Conservation (phyloP, 2,113 vertebrate species). For the Mus pahari region DNA sequence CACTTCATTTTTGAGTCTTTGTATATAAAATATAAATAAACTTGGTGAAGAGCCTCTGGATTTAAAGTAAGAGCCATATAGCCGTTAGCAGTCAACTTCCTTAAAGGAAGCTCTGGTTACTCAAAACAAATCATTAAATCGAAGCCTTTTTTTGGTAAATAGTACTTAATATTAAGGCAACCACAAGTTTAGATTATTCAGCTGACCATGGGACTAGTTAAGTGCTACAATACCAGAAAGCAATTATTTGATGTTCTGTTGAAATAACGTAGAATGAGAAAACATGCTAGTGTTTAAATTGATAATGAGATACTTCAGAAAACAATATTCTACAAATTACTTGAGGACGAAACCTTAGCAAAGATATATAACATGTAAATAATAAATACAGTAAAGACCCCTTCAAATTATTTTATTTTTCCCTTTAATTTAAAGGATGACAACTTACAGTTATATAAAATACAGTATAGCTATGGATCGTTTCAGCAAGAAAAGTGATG, state of each 20-base stretch:
- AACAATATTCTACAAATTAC: not conserved
- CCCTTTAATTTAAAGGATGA: not conserved
- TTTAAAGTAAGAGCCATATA: not conserved
- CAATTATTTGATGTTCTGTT: not conserved
- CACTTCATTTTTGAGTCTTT: not conserved
- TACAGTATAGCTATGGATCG: not conserved
- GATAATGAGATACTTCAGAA: not conserved
- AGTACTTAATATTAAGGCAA: not conserved
- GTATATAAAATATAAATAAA: not conserved
- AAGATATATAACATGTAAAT: not conserved
- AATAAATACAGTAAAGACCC: not conserved
- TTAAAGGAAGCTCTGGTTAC: not conserved
- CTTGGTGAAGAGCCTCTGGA: not conserved
- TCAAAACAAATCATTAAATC: not conserved
- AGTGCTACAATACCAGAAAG: not conserved
- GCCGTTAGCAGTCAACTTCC: not conserved
- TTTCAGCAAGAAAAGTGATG: not conserved
- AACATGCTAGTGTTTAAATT: not conserved
- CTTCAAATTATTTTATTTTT: constrained; percentile 15
- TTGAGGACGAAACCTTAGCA: not conserved
- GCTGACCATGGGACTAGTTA: not conserved
- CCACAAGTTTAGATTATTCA: not conserved
- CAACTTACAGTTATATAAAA: not conserved
- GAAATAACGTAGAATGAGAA: not conserved
- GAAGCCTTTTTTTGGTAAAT: not conserved